phyloP scores from a whole-genome alignment of 2,113 vertebrate genomes.

The Vulpes ferrilata region DNA sequence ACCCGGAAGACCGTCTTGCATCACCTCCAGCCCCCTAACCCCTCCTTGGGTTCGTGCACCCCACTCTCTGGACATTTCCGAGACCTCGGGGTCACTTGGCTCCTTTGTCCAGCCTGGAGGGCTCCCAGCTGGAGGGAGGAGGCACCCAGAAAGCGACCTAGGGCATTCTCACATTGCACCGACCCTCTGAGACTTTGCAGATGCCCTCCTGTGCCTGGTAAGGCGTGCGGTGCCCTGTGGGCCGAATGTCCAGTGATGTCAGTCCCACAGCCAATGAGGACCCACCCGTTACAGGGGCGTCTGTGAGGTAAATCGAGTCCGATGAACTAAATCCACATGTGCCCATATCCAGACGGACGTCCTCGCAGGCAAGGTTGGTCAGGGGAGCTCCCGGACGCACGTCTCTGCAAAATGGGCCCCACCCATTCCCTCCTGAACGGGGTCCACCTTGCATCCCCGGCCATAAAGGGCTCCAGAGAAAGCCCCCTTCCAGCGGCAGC shows the following conservation, averaged over 20 bases:
- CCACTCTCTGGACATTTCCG: neutral
- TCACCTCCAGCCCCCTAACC: neutral
- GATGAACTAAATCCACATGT: rapidly evolving
- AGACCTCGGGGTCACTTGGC: neutral
- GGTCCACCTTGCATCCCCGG: rapidly evolving
- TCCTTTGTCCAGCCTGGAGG: neutral
- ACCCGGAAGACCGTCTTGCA: neutral
- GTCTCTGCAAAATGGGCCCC: neutral
- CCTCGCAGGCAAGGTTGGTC: rapidly evolving
- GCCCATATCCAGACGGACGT: neutral
- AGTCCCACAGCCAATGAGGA: neutral
- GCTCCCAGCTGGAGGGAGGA: neutral
- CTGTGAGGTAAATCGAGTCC: neutral
- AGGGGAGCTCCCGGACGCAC: neutral
- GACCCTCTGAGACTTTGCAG: neutral
- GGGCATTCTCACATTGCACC: neutral
- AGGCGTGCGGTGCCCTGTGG: neutral
- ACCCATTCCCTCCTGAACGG: neutral
- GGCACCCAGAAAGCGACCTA: neutral
- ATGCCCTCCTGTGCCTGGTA: neutral
- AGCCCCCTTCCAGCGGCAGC: neutral
- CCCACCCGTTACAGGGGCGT: rapidly evolving
- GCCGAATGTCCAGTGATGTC: neutral
- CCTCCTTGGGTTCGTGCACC: rapidly evolving
- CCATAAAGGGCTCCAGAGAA: neutral